Conservation (phyloP, 2,888 invertebrate species). For the Eupithecia vulgata region DNA sequence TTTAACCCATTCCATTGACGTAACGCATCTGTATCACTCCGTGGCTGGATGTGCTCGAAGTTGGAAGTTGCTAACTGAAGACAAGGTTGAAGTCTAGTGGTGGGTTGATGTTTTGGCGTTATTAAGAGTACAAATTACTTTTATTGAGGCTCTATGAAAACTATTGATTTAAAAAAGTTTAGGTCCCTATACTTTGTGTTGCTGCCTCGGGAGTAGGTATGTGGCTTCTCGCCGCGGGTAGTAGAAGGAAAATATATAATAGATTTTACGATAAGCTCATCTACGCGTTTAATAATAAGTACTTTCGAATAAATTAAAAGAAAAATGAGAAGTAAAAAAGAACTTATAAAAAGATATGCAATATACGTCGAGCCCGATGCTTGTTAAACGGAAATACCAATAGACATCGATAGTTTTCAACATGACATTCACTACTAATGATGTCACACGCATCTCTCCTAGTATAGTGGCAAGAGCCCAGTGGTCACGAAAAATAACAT, state of each 20-base stretch:
- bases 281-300: no score
- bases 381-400: background rate
- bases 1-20: slow-evolving; percentile 78
- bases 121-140: background rate
- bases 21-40: slow-evolving; percentile 62
- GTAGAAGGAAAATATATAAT: no score
- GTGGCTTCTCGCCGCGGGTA: no score
- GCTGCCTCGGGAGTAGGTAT: no score
- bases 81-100: slow-evolving; percentile 15
- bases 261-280: no score
- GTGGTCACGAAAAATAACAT: background rate
- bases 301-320: no score
- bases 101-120: background rate
- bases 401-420: slow-evolving; percentile 4
- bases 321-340: no score
- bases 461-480: background rate
- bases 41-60: slow-evolving; percentile 17
- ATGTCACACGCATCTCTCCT: background rate
- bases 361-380: background rate
- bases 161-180: background rate
- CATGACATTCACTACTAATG: background rate
- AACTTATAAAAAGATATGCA: background rate
- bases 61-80: slow-evolving; percentile 16
- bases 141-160: background rate
- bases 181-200: background rate